Evolutionary conservation across 2,113 vertebrate species (phyloP).

Genomic region (Notarius quadriscutis): DNA sequence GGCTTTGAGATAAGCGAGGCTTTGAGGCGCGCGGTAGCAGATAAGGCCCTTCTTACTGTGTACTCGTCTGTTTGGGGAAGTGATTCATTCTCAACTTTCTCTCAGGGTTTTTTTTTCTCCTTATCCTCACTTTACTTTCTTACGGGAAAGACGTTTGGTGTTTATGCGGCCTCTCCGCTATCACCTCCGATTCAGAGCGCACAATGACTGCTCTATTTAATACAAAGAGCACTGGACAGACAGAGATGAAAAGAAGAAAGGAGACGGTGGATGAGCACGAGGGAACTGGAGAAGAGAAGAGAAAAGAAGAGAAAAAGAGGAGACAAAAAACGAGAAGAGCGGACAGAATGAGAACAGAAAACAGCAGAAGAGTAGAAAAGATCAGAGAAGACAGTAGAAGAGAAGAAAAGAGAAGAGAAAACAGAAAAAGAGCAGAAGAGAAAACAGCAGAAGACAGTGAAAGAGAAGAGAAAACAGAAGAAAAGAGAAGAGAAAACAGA

Average conservation of each 20-base stretch:
- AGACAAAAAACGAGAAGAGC: not conserved
- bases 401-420: conserved; percentile 36
- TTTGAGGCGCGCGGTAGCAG: conserved; percentile 17
- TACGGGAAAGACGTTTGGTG: conserved; percentile 12
- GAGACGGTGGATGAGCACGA: conserved; percentile 26
- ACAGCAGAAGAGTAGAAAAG: not conserved
- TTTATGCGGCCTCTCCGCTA: not conserved
- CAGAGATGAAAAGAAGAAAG: not conserved
- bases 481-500: not conserved
- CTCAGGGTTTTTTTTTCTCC: conserved; percentile 16
- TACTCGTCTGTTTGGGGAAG: conserved; percentile 23
- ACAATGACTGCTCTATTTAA: conserved; percentile 37
- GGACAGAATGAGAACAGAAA: not conserved
- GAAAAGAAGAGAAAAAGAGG: not conserved
- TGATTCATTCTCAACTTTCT: conserved; percentile 22
- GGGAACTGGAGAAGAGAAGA: not conserved
- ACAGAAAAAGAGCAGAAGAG: not conserved
- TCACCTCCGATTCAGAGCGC: conserved; percentile 13
- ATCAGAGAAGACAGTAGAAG: conserved; percentile 1
- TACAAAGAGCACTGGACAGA: not conserved
- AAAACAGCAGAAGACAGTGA: not conserved
- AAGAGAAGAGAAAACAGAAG: not conserved
- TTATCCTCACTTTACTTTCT: conserved; percentile 10
- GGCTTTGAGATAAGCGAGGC: conserved; percentile 37
- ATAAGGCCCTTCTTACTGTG: conserved; percentile 30